phyloP scores from a whole-genome alignment of 2,797 vertebrate species.

The Tenualosa ilisha region DNA sequence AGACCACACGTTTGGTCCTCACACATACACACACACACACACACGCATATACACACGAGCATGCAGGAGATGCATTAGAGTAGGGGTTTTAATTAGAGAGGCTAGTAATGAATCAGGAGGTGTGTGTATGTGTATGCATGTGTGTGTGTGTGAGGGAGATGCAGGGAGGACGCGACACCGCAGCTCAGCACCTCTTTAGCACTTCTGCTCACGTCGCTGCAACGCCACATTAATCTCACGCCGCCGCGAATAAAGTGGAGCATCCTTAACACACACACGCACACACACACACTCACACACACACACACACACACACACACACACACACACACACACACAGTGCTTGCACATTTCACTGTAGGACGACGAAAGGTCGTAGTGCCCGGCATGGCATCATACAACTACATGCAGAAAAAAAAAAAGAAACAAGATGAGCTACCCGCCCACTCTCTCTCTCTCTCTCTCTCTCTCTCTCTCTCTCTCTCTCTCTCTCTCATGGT shows the following conservation, averaged over 20 bases:
- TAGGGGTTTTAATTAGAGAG: conserved; percentile 56
- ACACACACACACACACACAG: conserved; percentile 4
- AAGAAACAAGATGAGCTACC: conserved; percentile 27
- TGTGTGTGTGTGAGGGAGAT: conserved; percentile 36
- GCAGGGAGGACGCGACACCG: conserved; percentile 43
- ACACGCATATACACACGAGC: not conserved
- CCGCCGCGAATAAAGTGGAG: conserved; percentile 73
- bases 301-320: conserved; percentile 18
- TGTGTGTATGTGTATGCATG: conserved; percentile 21
- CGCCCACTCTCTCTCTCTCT: not conserved
- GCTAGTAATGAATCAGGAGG: conserved; percentile 57
- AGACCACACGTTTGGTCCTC: not conserved
- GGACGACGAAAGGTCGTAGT: conserved; percentile 71
- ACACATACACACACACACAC: not conserved
- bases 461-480: conserved; percentile 25
- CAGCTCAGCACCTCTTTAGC: conserved; percentile 61
- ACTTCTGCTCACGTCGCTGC: conserved; percentile 71
- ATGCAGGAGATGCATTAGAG: conserved; percentile 45
- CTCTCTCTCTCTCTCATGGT: conserved; percentile 10
- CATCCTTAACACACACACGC: conserved; percentile 72
- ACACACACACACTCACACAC: not conserved
- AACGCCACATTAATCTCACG: conserved; percentile 77
- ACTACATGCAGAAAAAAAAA: conserved; percentile 40
- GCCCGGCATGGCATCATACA: conserved; percentile 27
- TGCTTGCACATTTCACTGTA: conserved; percentile 58